Percentiles rank a stretch among this genome's conserved stretches.
phyloP scores from a whole-genome alignment of 2,888 invertebrate genomes.

The Nineta flava region DNA sequence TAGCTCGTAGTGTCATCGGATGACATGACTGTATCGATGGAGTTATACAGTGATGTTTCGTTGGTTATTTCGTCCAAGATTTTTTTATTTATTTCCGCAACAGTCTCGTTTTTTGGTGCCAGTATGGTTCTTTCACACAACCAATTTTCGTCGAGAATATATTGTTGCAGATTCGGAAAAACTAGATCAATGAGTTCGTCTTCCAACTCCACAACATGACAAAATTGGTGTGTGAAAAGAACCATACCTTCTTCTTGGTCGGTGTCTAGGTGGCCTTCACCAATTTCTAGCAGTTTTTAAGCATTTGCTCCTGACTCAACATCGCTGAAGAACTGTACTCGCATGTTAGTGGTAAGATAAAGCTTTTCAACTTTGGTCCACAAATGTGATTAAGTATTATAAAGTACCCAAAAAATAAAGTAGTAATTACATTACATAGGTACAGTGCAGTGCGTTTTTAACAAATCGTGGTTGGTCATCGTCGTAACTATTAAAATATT shows the following conservation, averaged over 20 bases:
- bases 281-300: slow-evolving; percentile 13
- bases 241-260: not conserved
- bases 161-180: slow-evolving; percentile 6
- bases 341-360: slow-evolving; percentile 7
- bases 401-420: too few species aligned
- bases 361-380: slow-evolving; percentile 6
- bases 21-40: too few species aligned
- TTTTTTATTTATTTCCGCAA: not conserved
- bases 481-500: too few species aligned
- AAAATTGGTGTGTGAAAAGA: not conserved
- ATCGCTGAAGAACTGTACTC: not conserved
- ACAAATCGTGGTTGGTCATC: too few species aligned
- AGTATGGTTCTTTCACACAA: not conserved
- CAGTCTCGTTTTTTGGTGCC: not conserved
- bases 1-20: too few species aligned
- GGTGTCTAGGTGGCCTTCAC: slow-evolving; percentile 3
- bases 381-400: not conserved
- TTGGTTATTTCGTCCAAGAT: too few species aligned
- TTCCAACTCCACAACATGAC: not conserved
- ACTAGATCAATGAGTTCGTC: slow-evolving; percentile 7
- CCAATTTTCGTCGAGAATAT: not conserved
- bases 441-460: too few species aligned
- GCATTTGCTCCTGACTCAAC: slow-evolving; percentile 6
- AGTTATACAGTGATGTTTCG: slow-evolving; percentile 12
- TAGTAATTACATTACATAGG: too few species aligned